Evolutionary conservation across 2,113 vertebrate genomes (phyloP).

Genomic region (Neofelis nebulosa): DNA sequence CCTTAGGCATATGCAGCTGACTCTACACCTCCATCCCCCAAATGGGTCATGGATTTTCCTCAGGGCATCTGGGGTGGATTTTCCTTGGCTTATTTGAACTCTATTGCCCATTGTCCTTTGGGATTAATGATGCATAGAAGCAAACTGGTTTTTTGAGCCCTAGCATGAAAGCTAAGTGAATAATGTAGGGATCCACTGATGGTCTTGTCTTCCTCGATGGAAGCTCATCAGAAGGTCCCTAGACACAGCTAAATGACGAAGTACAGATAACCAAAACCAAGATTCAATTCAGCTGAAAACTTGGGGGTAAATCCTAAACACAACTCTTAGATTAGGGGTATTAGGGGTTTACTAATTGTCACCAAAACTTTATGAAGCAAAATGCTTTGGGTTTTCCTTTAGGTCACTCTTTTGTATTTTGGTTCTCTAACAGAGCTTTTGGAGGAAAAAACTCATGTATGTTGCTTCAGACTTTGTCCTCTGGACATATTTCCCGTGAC

Average conservation of each 20-base stretch:
- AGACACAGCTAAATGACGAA: background rate
- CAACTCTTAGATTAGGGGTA: background rate
- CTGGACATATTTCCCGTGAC: background rate
- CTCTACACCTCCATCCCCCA: fast-evolving
- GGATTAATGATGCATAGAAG: background rate
- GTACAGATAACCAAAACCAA: background rate
- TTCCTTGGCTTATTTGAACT: background rate
- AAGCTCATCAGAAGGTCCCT: background rate
- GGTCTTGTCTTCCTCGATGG: background rate
- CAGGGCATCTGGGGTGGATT: background rate
- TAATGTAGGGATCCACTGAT: too few species aligned
- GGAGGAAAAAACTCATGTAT: fast-evolving
- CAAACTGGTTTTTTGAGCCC: background rate
- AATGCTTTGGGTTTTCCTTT: background rate
- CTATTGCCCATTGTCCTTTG: background rate
- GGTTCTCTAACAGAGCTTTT: conserved; percentile 21
- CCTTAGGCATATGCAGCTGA: background rate
- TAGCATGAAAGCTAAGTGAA: background rate
- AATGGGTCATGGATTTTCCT: background rate
- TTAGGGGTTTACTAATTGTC: background rate
- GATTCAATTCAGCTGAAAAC: background rate
- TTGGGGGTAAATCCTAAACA: background rate
- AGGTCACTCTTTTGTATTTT: background rate
- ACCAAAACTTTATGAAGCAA: background rate
- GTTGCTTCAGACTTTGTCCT: background rate